Base-by-base conservation (phyloP, 2,888 invertebrate species). In the Ischnus inquisitorius region DNA sequence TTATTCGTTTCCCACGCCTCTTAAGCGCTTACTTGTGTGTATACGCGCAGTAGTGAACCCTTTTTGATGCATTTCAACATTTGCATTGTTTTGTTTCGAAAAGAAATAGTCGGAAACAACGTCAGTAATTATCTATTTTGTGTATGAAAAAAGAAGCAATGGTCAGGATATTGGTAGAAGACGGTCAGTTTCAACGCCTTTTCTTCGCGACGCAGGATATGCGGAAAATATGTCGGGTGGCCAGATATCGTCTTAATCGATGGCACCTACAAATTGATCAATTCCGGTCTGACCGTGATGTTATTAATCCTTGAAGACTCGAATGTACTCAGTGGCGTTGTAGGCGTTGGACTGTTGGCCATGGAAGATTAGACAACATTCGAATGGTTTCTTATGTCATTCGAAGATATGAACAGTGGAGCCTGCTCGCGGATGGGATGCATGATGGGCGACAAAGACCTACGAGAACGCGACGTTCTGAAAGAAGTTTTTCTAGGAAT, bases 361-460 rank as follows among this genome's bases (percentile, higher is more conserved):
- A 14, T 22, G 12, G 82, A 77, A 64, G 69, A 68, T 10, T 28
- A 46, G 4, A 22, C 48, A 2, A 69, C 64, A 4, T 54, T 71
- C 0, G 5, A 60, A 22, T 64, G 82, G 82, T 48, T 76, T 6
- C 28, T 82, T 4, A 1, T 46, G 12, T 54, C 22, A 19, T 82
- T 82, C 8, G 19, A 41, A 19, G 16, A 19, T 6, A 12, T 51
- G 0, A 68, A 82, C 77, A 4, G 19, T n/a, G 64, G 62, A 22
- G 41, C 69, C 0, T 69, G 34, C 19, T 14, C 16, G 16, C 54
- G 68, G 19, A 54, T 76, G 1, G 39, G 54, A 3, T 75, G 75
- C 41, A 43, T 82, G n/a, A 82, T 82, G 81, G 48, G 34, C 1
- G 81, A 82, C 41, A 82, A 82, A 39, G 81, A 82, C 54, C 34